Evolutionary conservation across 1,140 invertebrate genomes (phyloP), one percentile per base, ranked within the genome.

Genomic region (Lepidurus arcticus): DNA sequence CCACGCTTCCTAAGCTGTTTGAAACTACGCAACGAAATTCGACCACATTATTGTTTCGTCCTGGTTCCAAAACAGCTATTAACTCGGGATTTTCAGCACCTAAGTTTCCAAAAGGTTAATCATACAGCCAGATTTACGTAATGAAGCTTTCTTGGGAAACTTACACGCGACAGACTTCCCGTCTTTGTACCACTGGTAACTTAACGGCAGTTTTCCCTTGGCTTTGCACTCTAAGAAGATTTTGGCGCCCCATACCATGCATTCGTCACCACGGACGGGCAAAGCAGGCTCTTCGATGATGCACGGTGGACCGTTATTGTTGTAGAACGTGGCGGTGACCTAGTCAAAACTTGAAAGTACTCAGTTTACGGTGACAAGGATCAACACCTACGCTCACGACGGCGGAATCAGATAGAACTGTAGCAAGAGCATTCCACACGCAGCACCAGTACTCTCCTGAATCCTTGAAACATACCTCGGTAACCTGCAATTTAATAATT

Each of bases 151-250:
- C 21, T 47, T 47, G 10, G 21, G 6, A 16, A 65, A 65, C 53
- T 21, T 65, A 65, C 53, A 65, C 0, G 9, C 7, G 21, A 65
- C 13, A 65, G 9, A 7, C n/a, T 65, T 65, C 6, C 53, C 53
- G 21, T 65, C 53, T 65, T 65, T 65, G n/a, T 65, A 65, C 53
- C 53, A 65, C 53, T 65, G 53, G 53, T 65, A 65, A 21, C 16
- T 16, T 65, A 65, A 65, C 2, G 53, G 53, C 53, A 21, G 53
- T 21, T 65, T 65, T 65, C 53, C 53, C 21, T 65, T 65, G 21
- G 53, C 53, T 65, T 65, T 9, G 53, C 53, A 65, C 13, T 65
- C 53, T 9, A 65, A 7, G n/a, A 65, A 65, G 53, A 65, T 21
- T 65, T 65, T 65, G 8, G 53, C 53, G 0, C 53, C 53, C 53